Conservation (phyloP, 2,113 vertebrate genomes). For the Myocastor coypus region DNA sequence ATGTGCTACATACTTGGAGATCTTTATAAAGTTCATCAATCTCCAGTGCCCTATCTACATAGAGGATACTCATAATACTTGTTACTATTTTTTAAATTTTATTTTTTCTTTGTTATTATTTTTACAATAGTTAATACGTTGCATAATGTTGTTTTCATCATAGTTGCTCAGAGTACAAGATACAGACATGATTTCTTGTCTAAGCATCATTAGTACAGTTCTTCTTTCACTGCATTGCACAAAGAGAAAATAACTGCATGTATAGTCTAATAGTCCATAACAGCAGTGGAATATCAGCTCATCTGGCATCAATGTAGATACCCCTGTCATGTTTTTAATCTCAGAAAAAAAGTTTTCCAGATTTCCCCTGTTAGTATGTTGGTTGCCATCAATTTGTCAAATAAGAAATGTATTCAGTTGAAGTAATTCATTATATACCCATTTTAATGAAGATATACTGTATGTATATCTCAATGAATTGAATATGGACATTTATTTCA, state of each 20-base stretch:
- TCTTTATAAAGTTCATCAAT: slow-evolving; percentile 10
- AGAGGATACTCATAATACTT: slow-evolving; percentile 17
- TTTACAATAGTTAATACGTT: too few species aligned
- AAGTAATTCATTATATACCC: not conserved
- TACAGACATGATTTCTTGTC: too few species aligned
- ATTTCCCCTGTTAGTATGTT: not conserved
- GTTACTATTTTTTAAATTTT: too few species aligned
- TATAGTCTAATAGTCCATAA: too few species aligned
- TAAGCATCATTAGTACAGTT: too few species aligned
- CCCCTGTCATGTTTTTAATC: not conserved
- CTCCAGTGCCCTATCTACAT: not conserved
- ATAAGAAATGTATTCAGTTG: not conserved
- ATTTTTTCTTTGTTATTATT: too few species aligned
- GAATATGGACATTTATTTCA: not conserved
- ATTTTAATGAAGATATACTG: not conserved
- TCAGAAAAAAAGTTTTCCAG: not conserved
- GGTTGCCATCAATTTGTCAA: not conserved
- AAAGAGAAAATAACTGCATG: too few species aligned
- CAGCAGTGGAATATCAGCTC: too few species aligned
- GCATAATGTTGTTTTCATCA: too few species aligned
- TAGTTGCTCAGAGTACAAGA: too few species aligned
- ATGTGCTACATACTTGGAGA: not conserved
- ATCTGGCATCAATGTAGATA: not conserved
- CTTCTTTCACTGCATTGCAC: too few species aligned
- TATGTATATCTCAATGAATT: not conserved